These are phyloP conservation scores for Phyllotis vaccarum DNA, from an alignment of 2,797 vertebrate species.

Conservation along the genomic window DNA sequence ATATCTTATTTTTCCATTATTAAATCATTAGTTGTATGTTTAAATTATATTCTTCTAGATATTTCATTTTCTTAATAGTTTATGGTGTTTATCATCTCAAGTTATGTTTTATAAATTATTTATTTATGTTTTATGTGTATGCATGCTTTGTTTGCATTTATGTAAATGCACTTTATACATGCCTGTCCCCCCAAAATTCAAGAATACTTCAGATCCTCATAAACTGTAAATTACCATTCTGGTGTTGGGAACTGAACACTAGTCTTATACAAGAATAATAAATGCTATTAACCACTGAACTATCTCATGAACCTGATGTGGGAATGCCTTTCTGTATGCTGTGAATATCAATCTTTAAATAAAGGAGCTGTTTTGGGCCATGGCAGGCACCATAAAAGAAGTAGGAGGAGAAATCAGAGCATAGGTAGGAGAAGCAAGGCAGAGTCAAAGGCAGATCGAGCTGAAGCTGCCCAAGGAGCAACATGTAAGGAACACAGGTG, in stretches of 20 bases:
- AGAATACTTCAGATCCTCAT: background rate
- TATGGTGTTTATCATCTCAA: background rate
- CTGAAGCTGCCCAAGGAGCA: no score
- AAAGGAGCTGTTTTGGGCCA: no score
- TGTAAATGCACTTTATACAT: background rate
- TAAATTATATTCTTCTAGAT: background rate
- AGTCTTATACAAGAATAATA: background rate
- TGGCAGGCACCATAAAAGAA: no score
- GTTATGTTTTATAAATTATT: background rate
- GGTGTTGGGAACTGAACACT: background rate
- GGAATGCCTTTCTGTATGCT: no score
- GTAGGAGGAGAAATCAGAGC: no score
- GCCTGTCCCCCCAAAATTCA: background rate
- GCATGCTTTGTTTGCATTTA: background rate
- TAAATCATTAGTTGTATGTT: background rate
- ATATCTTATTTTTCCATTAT: background rate
- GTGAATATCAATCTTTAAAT: no score
- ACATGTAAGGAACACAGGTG: no score
- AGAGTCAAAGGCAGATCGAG: no score
- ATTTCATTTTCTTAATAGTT: background rate
- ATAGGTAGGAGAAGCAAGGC: no score
- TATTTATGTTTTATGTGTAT: background rate
- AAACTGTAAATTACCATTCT: background rate
- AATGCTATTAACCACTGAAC: background rate
- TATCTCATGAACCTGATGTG: no score